Evolutionary conservation across 2,797 vertebrate genomes (phyloP).

Genomic region (Sebastiscus tertius): DNA sequence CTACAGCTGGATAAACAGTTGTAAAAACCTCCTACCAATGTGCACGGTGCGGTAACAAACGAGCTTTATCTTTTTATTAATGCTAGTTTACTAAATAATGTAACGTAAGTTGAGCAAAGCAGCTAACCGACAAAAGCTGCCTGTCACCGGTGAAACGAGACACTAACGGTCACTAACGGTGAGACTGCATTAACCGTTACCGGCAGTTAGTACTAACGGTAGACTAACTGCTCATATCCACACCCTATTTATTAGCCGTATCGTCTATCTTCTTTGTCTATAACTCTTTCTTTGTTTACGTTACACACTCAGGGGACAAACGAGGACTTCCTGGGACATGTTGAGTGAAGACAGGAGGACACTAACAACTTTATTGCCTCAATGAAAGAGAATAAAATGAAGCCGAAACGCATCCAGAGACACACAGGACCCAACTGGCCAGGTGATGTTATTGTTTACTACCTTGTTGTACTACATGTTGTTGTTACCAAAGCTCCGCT

Average conservation of each 20-base stretch:
- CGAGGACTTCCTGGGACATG: background rate
- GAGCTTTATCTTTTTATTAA: background rate
- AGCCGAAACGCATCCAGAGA: conserved; percentile 62
- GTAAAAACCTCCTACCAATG: background rate
- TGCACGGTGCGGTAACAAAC: fast-evolving
- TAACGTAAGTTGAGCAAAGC: background rate
- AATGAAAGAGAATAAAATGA: conserved; percentile 74
- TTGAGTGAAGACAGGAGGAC: background rate
- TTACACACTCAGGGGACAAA: background rate
- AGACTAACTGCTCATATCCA: too few relatives aligned
- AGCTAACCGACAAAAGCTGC: background rate
- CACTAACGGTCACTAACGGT: background rate
- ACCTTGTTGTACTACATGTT: background rate
- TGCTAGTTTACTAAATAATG: background rate
- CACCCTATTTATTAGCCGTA: background rate
- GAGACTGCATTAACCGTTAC: background rate
- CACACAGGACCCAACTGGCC: conserved; percentile 34
- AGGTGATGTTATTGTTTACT: conserved; percentile 51
- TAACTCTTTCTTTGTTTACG: conserved; percentile 24
- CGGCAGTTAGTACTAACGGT: background rate
- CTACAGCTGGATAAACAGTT: fast-evolving
- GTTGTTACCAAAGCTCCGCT: background rate
- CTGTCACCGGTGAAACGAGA: background rate
- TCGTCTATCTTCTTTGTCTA: conserved; percentile 2
- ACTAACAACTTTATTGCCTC: background rate